Conservation (phyloP, 2,888 invertebrate genomes). For the Spodoptera littoralis region DNA sequence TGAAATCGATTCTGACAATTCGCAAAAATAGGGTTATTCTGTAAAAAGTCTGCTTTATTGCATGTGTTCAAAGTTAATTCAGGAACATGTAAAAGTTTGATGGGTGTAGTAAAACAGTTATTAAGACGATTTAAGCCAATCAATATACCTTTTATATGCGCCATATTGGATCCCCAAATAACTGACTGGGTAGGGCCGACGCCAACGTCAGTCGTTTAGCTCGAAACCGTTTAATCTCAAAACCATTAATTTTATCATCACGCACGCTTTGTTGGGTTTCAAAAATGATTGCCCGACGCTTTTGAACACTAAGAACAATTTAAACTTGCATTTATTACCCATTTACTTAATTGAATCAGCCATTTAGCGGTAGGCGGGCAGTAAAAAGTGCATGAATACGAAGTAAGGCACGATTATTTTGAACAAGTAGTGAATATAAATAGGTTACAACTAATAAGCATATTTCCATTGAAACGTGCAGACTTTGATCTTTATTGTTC, state of each 20-base stretch:
- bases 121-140: constrained; percentile 14
- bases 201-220: constrained; percentile 43
- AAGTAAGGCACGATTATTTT: constrained; percentile 42
- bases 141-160: constrained; percentile 19
- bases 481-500: constrained; percentile 43
- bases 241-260: constrained; percentile 41
- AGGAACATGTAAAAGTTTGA: constrained; percentile 2
- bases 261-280: constrained; percentile 26
- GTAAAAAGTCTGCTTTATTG: not conserved
- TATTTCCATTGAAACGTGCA: constrained; percentile 43
- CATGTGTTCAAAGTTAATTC: not conserved
- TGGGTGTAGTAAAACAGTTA: constrained; percentile 16
- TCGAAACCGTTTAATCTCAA: constrained; percentile 45
- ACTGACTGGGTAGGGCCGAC: constrained; percentile 23
- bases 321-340: constrained; percentile 37
- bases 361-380: constrained; percentile 23
- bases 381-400: constrained; percentile 41
- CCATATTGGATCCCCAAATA: constrained; percentile 43
- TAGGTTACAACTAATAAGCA: constrained; percentile 26
- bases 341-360: constrained; percentile 39
- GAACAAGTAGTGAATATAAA: constrained; percentile 21
- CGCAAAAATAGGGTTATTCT: constrained; percentile 7
- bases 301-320: constrained; percentile 31
- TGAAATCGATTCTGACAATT: too few species aligned
- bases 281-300: constrained; percentile 30